These are phyloP conservation scores for Cistogaster globosa DNA, from an alignment of 2,888 invertebrate species.

Conservation along the genomic window DNA sequence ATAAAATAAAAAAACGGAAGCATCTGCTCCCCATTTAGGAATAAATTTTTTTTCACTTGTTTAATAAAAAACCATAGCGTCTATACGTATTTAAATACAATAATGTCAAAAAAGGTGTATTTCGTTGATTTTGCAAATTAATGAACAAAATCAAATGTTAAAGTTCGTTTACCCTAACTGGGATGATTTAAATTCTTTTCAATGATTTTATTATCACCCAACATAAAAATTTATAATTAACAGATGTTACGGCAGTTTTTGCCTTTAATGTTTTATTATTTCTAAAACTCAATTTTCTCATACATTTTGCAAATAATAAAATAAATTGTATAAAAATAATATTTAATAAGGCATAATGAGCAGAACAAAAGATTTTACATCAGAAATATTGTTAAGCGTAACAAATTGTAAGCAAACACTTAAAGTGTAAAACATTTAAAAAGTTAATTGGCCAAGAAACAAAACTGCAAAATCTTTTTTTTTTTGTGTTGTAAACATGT, in stretches of 20 bases:
- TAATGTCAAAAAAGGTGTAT: constrained; percentile 60
- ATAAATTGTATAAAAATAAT: background rate
- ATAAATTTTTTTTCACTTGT: background rate
- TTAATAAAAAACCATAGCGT: background rate
- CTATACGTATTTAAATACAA: constrained; percentile 14
- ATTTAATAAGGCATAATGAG: background rate
- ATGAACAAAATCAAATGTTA: constrained; percentile 36
- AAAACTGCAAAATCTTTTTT: constrained; percentile 39
- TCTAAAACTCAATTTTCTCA: background rate
- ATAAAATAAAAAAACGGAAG: constrained; percentile 21
- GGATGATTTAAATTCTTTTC: background rate
- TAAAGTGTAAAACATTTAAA: constrained; percentile 68
- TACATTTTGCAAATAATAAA: background rate
- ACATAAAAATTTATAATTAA: background rate
- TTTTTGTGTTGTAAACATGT: constrained; percentile 5
- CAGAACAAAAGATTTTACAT: background rate
- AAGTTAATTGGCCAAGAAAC: constrained; percentile 69
- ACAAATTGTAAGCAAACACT: constrained; percentile 71
- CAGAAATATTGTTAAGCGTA: constrained; percentile 58
- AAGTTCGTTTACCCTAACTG: constrained; percentile 44
- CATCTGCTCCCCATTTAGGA: constrained; percentile 47
- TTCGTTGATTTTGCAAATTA: constrained; percentile 50
- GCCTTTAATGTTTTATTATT: background rate
- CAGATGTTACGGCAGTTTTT: no score
- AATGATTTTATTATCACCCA: background rate